Evolutionary conservation across 1,140 invertebrate genomes (phyloP).

Genomic region (Drosophila miranda): DNA sequence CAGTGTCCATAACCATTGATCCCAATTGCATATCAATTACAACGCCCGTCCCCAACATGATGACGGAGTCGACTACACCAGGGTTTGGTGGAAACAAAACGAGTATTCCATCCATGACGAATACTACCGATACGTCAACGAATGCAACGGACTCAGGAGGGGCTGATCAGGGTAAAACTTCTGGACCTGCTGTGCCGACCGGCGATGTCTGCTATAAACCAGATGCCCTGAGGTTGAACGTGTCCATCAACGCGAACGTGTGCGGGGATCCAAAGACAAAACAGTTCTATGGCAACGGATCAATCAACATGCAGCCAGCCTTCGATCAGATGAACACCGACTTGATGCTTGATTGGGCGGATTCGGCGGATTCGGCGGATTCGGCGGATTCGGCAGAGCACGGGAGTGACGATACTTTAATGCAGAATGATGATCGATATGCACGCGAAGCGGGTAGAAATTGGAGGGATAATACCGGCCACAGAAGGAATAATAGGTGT

Average conservation of each 20-base stretch:
- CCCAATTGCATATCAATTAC: conserved; percentile 52
- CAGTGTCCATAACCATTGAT: conserved; percentile 30
- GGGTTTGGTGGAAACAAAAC: not conserved
- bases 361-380: not conserved
- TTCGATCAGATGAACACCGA: conserved; percentile 3
- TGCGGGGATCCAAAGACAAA: conserved; percentile 61
- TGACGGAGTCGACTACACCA: not conserved
- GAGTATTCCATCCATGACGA: not conserved
- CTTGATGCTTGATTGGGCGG: not conserved
- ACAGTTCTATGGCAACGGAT: conserved; percentile 66
- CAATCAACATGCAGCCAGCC: conserved; percentile 49
- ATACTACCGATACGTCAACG: not conserved
- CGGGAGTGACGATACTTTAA: not conserved
- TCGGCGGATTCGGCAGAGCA: not conserved
- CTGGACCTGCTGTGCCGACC: not conserved
- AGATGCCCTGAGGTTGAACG: conserved; percentile 61
- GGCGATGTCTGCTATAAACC: conserved; percentile 25
- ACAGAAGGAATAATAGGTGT: not conserved
- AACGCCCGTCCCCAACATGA: not conserved
- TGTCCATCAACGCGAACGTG: conserved; percentile 64
- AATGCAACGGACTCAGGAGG: not conserved
- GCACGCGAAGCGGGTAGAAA: not conserved
- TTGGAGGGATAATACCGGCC: not conserved
- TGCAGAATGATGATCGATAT: conserved; percentile 8
- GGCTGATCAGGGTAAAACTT: not conserved